Percentiles rank a stretch among this genome's conserved stretches.
Evolutionary conservation across 2,888 invertebrate species (phyloP).

Genomic region (Oscheius sp.): DNA sequence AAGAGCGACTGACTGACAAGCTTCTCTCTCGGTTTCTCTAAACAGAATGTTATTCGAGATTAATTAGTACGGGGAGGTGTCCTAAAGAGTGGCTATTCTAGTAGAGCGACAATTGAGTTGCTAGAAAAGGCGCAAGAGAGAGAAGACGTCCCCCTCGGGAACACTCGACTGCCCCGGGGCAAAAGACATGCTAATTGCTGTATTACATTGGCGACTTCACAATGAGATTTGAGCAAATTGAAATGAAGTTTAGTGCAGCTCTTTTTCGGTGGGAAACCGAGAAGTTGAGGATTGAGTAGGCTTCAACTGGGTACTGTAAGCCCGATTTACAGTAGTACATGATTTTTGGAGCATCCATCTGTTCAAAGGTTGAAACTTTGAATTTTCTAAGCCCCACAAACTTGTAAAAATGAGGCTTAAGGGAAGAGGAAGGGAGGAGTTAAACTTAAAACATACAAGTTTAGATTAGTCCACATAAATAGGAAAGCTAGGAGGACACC

Average conservation of each 20-base stretch:
- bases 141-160: constrained; percentile 12
- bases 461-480: too few species aligned
- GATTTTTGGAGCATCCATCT: too few species aligned
- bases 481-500: too few species aligned
- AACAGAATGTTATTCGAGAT: neutral
- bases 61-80: neutral
- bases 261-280: too few species aligned
- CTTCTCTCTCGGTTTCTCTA: neutral
- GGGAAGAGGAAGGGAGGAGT: too few species aligned
- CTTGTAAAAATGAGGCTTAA: too few species aligned
- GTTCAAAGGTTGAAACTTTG: too few species aligned
- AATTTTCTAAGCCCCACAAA: too few species aligned
- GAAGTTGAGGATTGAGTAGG: too few species aligned
- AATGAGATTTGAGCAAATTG: neutral
- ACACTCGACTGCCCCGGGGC: constrained; percentile 14
- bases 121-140: neutral
- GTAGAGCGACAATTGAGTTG: constrained; percentile 27
- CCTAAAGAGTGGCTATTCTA: constrained; percentile 13
- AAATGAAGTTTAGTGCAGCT: neutral
- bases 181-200: constrained; percentile 14
- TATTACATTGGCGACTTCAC: neutral
- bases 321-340: too few species aligned
- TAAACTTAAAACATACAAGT: too few species aligned
- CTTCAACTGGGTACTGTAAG: too few species aligned
- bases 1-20: neutral